phyloP scores from a whole-genome alignment of 1,140 invertebrate genomes.

The Heliconius himera region DNA sequence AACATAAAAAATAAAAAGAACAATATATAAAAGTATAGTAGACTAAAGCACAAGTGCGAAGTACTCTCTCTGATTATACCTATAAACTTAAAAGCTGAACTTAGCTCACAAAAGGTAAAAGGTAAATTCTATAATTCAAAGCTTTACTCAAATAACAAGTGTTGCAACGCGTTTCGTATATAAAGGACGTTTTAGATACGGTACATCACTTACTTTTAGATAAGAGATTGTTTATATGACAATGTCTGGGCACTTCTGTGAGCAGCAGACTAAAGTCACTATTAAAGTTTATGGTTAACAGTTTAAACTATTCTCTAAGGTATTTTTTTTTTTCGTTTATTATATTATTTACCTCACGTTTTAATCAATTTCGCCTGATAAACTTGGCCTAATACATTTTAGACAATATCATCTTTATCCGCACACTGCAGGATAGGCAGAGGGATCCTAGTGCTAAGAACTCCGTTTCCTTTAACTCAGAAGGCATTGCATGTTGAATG shows the following conservation, averaged over 20 bases:
- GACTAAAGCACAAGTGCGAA: neutral
- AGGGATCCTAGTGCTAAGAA: too few species aligned
- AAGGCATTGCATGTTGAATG: too few species aligned
- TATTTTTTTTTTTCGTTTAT: too few species aligned
- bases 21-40: neutral
- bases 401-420: neutral
- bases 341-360: too few species aligned
- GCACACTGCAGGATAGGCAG: too few species aligned
- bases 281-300: too few species aligned
- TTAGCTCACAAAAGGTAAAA: constrained; percentile 5
- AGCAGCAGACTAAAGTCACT: neutral
- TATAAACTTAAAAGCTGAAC: constrained; percentile 9
- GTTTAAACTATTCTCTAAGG: too few species aligned
- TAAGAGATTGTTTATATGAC: neutral
- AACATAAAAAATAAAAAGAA: neutral
- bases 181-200: neutral
- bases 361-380: too few species aligned
- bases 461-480: too few species aligned
- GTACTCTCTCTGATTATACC: constrained; percentile 5
- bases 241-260: neutral
- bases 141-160: neutral
- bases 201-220: neutral
- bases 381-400: neutral
- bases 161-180: neutral
- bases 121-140: constrained; percentile 9